These are phyloP conservation scores for Acronicta leporina DNA, from an alignment of 2,888 invertebrate species.

Conservation along the genomic window DNA sequence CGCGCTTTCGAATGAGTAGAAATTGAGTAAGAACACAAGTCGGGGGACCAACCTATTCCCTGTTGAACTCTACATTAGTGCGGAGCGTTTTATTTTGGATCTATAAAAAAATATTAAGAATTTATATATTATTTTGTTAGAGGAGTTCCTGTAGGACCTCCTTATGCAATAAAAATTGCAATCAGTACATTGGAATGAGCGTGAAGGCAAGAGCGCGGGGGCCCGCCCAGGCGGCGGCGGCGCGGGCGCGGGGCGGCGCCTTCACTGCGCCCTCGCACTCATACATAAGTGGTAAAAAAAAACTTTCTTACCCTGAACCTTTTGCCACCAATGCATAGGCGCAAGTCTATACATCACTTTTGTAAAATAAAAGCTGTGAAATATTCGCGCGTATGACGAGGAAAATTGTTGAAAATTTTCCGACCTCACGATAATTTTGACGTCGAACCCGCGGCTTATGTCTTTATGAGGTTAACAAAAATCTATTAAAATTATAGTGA, in stretches of 20 bases:
- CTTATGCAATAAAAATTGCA: slow-evolving; percentile 58
- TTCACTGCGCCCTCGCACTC: slow-evolving; percentile 72
- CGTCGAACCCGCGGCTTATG: slow-evolving; percentile 63
- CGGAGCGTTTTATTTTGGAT: slow-evolving; percentile 35
- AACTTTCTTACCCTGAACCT: slow-evolving; percentile 66
- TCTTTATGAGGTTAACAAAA: slow-evolving; percentile 46
- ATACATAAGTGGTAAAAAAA: slow-evolving; percentile 70
- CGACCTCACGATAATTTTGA: slow-evolving; percentile 69
- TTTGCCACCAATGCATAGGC: slow-evolving; percentile 73
- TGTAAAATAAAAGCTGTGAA: slow-evolving; percentile 60
- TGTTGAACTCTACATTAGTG: slow-evolving; percentile 48
- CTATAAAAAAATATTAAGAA: slow-evolving; percentile 51
- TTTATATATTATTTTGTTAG: slow-evolving; percentile 65
- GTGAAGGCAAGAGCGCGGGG: slow-evolving; percentile 54
- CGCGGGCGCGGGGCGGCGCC: slow-evolving; percentile 73
- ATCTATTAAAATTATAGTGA: slow-evolving; percentile 37
- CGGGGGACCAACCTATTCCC: slow-evolving; percentile 12
- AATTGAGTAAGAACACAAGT: slow-evolving; percentile 52
- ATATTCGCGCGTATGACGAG: slow-evolving; percentile 59
- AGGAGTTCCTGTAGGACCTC: slow-evolving; percentile 31
- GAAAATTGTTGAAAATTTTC: slow-evolving; percentile 86
- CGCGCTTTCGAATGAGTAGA: slow-evolving; percentile 58
- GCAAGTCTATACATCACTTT: slow-evolving; percentile 72
- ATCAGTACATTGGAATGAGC: slow-evolving; percentile 30
- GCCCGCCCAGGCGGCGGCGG: slow-evolving; percentile 72